Evolutionary conservation across 2,113 vertebrate species (phyloP), one percentile per base, ranked within the genome.

Genomic region (Neogobius melanostomus): DNA sequence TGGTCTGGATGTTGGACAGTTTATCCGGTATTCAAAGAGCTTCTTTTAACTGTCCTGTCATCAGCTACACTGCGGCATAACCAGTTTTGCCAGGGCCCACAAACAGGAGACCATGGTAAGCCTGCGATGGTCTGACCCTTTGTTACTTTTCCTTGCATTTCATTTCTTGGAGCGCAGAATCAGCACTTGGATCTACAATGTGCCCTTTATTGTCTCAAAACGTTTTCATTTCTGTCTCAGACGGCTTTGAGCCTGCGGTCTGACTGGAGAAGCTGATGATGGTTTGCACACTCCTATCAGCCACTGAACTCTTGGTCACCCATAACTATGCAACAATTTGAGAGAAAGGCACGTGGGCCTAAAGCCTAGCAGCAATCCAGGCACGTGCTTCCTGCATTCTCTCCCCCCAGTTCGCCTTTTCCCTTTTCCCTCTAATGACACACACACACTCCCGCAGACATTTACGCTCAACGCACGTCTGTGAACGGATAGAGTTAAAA

Each of bases 261-360:
- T 9, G 17, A 48, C 44, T 47, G 76, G 17, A 56, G 66, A 75
- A 49, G 16, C 36, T 56, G 73, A 69, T 7, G 36, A 73, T 70
- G 59, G 64, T 44, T 72, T 71, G 69, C 47, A 77, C 48, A 62
- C 68, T 70, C 44, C 59, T 45, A 65, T 75, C 65, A 63, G 43
- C 64, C 65, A 69, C 21, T 83, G 81, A 88, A 84, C 79, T 74
- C 59, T 67, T 63, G 17, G 47, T 85, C 75, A 85, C 70, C 74
- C 68, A 63, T 69, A 72, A 79, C 81, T 76, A 50, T 64, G 69
- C 14, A 49, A 63, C 66, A 71, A 52, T 60, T 62, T 68, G 77
- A 60, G 65, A 51, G 36, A 21, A 21, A 76, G 69, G 67, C 85
- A 85, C 69, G 71, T 87, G 80, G 44, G 66, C 65, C 48, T 0